A percentile compares a stretch with the other conserved stretches of the same genome.
Evolutionary conservation across 2,888 invertebrate species (phyloP).

Genomic region (Leptopterna dolabrata): DNA sequence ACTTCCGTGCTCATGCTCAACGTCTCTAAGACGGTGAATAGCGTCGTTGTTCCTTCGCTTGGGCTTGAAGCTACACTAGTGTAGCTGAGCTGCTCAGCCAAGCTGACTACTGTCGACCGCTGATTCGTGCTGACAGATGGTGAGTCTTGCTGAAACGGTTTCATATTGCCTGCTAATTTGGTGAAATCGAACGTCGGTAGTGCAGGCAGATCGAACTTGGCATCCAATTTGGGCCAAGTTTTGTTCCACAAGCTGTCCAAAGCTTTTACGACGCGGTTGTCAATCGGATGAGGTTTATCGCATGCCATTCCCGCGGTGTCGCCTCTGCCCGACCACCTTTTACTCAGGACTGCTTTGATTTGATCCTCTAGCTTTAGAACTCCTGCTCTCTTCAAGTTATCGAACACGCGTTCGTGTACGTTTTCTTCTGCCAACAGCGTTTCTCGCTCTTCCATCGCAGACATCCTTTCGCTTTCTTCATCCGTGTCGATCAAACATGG

Average conservation of each 20-base stretch:
- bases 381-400: slow-evolving; percentile 44
- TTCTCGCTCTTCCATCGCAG: slow-evolving; percentile 75
- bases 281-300: neutral
- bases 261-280: neutral
- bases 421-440: slow-evolving; percentile 78
- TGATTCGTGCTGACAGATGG: neutral
- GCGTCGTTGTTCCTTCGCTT: neutral
- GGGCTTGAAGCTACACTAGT: neutral
- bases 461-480: slow-evolving; percentile 79
- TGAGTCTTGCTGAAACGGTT: neutral
- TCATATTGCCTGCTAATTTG: neutral
- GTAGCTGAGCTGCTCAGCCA: neutral
- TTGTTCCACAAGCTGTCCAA: neutral
- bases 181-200: neutral
- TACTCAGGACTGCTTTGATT: slow-evolving; percentile 19
- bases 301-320: neutral
- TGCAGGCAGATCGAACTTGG: neutral
- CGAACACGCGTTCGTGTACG: slow-evolving; percentile 70
- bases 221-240: neutral
- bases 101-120: neutral
- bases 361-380: slow-evolving; percentile 40
- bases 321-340: neutral
- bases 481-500: slow-evolving; percentile 75
- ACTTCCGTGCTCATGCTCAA: neutral
- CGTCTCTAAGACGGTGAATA: neutral